Evolutionary conservation across 1,140 invertebrate genomes (phyloP).

Genomic region (Delia radicum): DNA sequence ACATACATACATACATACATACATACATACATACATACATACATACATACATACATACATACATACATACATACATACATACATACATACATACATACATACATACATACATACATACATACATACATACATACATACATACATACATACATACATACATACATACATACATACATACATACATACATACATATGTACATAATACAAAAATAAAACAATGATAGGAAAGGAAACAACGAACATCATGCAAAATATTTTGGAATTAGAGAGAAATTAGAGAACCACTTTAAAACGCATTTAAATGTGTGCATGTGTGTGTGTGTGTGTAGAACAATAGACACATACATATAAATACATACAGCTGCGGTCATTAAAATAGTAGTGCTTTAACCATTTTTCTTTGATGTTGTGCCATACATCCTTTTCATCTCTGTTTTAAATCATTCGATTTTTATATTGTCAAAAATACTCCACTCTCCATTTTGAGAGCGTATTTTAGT

Average conservation of each 20-base stretch:
- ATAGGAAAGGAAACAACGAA: not conserved
- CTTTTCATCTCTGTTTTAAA: too few relatives aligned
- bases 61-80: not conserved
- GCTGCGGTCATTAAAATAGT: too few relatives aligned
- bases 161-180: not conserved
- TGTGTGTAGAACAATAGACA: too few relatives aligned
- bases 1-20: not conserved
- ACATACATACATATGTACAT: not conserved
- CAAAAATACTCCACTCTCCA: too few relatives aligned
- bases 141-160: not conserved
- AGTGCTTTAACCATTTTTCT: too few relatives aligned
- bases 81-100: not conserved
- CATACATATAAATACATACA: too few relatives aligned
- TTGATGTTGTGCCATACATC: too few relatives aligned
- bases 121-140: not conserved
- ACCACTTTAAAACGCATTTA: constrained; percentile 20
- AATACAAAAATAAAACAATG: not conserved
- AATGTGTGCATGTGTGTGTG: not conserved
- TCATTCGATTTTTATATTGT: too few relatives aligned
- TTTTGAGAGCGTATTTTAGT: too few relatives aligned
- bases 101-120: not conserved
- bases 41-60: not conserved
- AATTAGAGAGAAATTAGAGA: not conserved
- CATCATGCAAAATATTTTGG: not conserved
- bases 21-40: not conserved